Conservation (phyloP, 2,888 invertebrate genomes). For the Sisyra nigra region DNA sequence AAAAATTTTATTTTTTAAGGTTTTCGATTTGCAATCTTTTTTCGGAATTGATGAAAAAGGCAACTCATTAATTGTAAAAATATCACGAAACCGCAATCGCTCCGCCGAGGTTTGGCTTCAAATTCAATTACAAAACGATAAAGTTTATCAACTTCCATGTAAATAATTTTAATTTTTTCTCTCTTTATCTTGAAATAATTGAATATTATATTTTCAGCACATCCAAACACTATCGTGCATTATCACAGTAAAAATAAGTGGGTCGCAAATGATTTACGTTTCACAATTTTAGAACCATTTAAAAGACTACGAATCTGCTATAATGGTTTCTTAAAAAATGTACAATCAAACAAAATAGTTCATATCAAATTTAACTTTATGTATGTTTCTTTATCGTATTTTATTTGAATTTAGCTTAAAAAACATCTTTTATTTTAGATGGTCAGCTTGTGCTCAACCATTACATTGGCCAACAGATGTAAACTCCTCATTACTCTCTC, state of each 20-base stretch:
- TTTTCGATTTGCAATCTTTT: slow-evolving; percentile 28
- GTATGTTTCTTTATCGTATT: too few species aligned
- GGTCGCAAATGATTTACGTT: slow-evolving; percentile 39
- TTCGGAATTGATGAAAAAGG: slow-evolving; percentile 39
- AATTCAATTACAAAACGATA: slow-evolving; percentile 28
- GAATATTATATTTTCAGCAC: too few species aligned
- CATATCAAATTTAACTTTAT: slow-evolving; percentile 40
- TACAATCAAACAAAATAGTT: slow-evolving; percentile 23
- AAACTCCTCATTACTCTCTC: slow-evolving; percentile 33
- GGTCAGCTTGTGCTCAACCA: slow-evolving; percentile 32
- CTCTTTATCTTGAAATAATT: too few species aligned
- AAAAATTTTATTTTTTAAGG: slow-evolving; percentile 19
- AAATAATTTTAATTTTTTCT: slow-evolving; percentile 9
- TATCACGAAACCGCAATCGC: slow-evolving; percentile 33
- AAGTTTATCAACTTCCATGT: slow-evolving; percentile 30
- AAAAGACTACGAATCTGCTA: slow-evolving; percentile 44
- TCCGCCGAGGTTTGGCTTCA: slow-evolving; percentile 38
- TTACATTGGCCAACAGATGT: slow-evolving; percentile 37
- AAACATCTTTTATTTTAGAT: too few species aligned
- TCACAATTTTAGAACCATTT: slow-evolving; percentile 44
- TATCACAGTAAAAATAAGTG: slow-evolving; percentile 32
- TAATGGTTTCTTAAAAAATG: slow-evolving; percentile 46
- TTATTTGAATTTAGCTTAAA: too few species aligned
- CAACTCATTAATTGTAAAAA: slow-evolving; percentile 32
- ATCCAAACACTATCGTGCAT: slow-evolving; percentile 33